Conservation (phyloP, 2,888 invertebrate genomes). For the Patella depressa region DNA sequence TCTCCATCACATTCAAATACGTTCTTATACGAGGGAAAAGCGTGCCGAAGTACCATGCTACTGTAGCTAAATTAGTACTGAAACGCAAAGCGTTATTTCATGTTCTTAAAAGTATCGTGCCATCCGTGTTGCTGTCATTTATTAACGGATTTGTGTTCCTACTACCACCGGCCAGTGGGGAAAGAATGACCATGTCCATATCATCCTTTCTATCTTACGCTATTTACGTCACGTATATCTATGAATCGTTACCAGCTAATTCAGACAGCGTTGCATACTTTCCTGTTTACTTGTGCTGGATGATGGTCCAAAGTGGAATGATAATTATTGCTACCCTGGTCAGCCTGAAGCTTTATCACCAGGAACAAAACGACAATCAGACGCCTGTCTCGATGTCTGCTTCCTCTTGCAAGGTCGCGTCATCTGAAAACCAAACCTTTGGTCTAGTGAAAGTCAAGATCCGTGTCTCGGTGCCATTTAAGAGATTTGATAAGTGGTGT, state of each 20-base stretch:
- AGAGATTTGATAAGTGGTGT: no score
- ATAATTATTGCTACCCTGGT: background rate
- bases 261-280: background rate
- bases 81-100: background rate
- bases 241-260: constrained; percentile 5
- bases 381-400: no score
- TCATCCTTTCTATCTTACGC: background rate
- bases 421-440: no score
- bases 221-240: background rate
- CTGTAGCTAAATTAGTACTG: background rate
- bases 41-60: background rate
- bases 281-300: background rate
- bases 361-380: no score
- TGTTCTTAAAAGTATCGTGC: background rate
- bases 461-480: no score
- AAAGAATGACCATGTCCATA: constrained; percentile 2
- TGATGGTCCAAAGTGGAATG: background rate
- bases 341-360: background rate
- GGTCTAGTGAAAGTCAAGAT: no score
- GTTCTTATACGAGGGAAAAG: background rate
- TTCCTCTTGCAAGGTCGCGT: no score
- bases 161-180: background rate
- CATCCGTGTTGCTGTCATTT: background rate
- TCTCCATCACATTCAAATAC: background rate
- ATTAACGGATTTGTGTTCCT: background rate